These are phyloP conservation scores for Varecia variegata DNA, from an alignment of 2,797 vertebrate genomes.

Conservation along the genomic window DNA sequence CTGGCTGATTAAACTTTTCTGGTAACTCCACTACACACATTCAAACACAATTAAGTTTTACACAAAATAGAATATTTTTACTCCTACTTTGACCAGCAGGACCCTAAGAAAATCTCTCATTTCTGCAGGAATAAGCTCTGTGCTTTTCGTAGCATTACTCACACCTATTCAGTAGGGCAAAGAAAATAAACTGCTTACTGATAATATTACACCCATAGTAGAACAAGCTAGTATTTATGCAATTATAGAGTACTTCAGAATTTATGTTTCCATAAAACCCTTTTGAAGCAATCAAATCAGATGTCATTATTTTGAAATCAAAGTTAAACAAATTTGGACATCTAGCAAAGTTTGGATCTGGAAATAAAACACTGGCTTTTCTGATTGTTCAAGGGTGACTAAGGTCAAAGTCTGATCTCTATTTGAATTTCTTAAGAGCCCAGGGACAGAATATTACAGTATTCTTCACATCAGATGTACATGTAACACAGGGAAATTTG, in stretches of 20 bases:
- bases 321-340: neutral
- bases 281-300: neutral
- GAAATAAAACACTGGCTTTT: neutral
- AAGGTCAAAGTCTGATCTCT: neutral
- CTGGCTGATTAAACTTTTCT: neutral
- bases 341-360: neutral
- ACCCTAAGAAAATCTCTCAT: neutral
- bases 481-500: neutral
- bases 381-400: neutral
- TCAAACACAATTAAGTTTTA: conserved; percentile 13
- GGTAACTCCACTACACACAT: neutral
- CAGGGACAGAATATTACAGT: neutral
- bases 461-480: neutral
- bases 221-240: neutral
- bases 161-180: neutral
- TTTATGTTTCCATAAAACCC: neutral
- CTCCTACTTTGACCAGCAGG: neutral
- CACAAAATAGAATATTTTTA: neutral
- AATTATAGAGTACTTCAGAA: neutral
- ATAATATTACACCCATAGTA: neutral
- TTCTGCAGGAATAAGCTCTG: neutral
- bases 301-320: neutral
- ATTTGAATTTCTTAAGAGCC: neutral
- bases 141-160: neutral
- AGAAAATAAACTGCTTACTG: neutral